Base-by-base conservation (phyloP, 2,888 invertebrate genomes). In the Nyleta sp. region DNA sequence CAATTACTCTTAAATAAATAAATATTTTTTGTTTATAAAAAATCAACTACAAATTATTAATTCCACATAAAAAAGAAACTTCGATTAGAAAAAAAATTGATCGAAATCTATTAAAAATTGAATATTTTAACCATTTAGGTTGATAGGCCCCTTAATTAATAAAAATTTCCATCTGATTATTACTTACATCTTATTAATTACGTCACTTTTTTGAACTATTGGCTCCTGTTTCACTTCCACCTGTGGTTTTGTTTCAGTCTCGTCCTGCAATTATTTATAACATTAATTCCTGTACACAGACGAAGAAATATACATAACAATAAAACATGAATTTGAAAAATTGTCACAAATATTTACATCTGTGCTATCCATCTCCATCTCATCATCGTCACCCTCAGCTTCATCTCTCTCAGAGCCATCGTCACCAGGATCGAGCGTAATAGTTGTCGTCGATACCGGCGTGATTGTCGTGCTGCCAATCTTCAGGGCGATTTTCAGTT, bases 301-400 rank as follows among this genome's bases (percentile, higher is more conserved):
- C n/a, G n/a, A n/a, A n/a, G n/a, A n/a, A n/a, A n/a, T n/a, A 24
- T 24, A 24, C 3, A 24, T 24, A 24, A 24, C 24, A 24, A 24
- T 24, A 24, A 24, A 24, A 24, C 24, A 28, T 1, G 10, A 2
- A 28, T 28, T 8, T 28, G 2, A 2, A 28, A 28, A 28, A 5
- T 1, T 5, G 28, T 28, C 10, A 10, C 28, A 2, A 35, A 33
- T 20, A 62, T 11, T 35, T 64, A 64, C 87, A 42, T 91, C 91
- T 15, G 92, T 92, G 38, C 91, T 91, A 7, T 91, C 91, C 76
- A 87, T 84, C 40, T 92, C 92, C 89, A 95, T 91, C 83, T 95
- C 95, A 75, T 95, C 95, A n/a, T 95, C 95, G 78, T 96, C 96
- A 3, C 95, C 96, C 89, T 95, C 95, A 13, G 95, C 95, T 90